These are phyloP conservation scores for Epicampocera succincta DNA, from an alignment of 2,888 invertebrate genomes.

Conservation along the genomic window DNA sequence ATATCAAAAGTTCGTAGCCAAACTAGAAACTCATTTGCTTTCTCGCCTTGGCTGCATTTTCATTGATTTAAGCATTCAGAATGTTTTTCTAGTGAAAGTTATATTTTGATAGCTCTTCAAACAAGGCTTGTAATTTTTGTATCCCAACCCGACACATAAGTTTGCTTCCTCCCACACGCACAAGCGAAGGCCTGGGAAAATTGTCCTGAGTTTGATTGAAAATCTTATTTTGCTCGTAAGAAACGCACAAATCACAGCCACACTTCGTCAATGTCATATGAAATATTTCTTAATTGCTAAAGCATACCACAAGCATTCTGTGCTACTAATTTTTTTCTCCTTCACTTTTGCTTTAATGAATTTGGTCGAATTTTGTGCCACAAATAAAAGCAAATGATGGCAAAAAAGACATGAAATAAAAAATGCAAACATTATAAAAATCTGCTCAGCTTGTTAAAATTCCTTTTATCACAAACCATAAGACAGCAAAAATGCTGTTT, in stretches of 20 bases:
- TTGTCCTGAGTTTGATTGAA: conserved; percentile 20
- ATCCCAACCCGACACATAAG: neutral
- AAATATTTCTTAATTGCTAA: conserved; percentile 70
- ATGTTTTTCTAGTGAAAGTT: too few species aligned
- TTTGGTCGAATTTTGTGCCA: conserved; percentile 44
- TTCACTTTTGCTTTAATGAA: conserved; percentile 12
- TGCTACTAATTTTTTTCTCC: conserved; percentile 46
- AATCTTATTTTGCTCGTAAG: conserved; percentile 23
- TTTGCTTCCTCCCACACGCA: conserved; percentile 14
- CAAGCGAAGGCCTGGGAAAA: neutral
- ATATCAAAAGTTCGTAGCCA: too few species aligned
- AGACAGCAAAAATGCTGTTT: conserved; percentile 65
- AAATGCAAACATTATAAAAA: conserved; percentile 75
- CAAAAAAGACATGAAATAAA: conserved; percentile 51
- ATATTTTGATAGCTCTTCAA: conserved; percentile 10
- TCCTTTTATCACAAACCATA: conserved; percentile 72
- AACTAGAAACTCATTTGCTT: too few species aligned
- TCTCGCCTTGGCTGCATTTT: too few species aligned
- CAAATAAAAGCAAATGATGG: conserved; percentile 48
- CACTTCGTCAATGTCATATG: conserved; percentile 68
- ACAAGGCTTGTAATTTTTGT: conserved; percentile 6
- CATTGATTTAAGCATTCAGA: too few species aligned
- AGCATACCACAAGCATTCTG: conserved; percentile 67
- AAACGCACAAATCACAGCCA: conserved; percentile 67
- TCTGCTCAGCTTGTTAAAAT: conserved; percentile 78